phyloP scores from a whole-genome alignment of 2,797 vertebrate species.

The Tragopan temminckii region DNA sequence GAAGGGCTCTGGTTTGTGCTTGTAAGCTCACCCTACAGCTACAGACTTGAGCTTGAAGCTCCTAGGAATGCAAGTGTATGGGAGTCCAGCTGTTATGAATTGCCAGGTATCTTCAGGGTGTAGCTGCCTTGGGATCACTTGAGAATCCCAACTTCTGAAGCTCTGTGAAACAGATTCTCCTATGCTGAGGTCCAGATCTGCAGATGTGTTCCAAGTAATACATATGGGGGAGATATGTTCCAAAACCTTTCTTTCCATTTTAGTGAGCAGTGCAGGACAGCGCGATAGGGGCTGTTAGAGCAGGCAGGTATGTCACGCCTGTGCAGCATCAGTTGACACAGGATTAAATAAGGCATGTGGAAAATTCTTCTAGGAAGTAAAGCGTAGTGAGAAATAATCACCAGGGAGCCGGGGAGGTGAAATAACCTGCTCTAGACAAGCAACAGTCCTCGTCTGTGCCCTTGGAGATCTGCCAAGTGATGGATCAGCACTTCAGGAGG shows the following conservation, averaged over 20 bases:
- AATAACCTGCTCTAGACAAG: neutral
- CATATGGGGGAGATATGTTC: neutral
- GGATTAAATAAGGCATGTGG: neutral
- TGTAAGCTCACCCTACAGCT: neutral
- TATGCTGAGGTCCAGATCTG: rapidly evolving
- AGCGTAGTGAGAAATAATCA: neutral
- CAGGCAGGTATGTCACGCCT: slow-evolving; percentile 53
- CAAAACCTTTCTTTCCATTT: slow-evolving; percentile 1
- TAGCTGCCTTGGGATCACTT: neutral
- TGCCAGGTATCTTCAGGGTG: neutral
- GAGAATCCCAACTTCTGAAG: neutral
- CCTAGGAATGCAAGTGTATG: neutral
- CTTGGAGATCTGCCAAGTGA: neutral
- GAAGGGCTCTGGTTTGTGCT: neutral
- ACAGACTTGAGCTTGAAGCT: neutral
- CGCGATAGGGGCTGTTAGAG: neutral
- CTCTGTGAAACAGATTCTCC: neutral
- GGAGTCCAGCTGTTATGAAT: no score
- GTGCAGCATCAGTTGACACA: neutral
- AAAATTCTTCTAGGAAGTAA: neutral
- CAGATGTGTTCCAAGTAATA: neutral
- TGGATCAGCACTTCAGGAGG: neutral
- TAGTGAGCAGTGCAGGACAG: neutral
- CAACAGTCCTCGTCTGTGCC: neutral
- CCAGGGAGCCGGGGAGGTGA: rapidly evolving